These are phyloP conservation scores for Tipula unca DNA, from an alignment of 2,888 invertebrate species.

Conservation along the genomic window DNA sequence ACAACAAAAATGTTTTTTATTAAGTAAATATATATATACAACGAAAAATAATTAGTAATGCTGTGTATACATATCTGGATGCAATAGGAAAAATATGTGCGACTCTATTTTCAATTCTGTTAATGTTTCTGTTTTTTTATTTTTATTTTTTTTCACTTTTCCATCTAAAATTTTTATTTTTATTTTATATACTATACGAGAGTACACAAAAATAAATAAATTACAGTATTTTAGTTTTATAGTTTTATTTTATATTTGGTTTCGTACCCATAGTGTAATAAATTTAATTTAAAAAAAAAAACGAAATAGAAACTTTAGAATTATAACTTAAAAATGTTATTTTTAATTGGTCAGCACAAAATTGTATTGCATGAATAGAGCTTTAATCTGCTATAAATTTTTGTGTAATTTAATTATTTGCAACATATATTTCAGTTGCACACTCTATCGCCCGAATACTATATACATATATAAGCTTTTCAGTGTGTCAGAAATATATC, in stretches of 20 bases:
- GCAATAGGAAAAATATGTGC: neutral
- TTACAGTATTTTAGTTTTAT: neutral
- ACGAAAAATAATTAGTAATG: neutral
- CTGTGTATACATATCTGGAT: neutral
- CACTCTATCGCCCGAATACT: neutral
- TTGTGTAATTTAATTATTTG: neutral
- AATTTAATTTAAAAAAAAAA: neutral
- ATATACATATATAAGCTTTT: neutral
- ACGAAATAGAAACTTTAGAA: neutral
- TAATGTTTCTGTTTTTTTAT: too few relatives aligned
- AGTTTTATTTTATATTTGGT: neutral
- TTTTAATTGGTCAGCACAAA: constrained; percentile 3
- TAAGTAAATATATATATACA: neutral
- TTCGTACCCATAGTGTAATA: neutral
- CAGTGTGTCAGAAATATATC: neutral
- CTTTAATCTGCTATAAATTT: neutral
- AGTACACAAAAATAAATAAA: neutral
- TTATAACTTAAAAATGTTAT: neutral
- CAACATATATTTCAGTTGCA: neutral
- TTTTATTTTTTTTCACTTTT: neutral
- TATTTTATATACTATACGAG: neutral
- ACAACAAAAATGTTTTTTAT: neutral
- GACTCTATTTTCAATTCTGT: neutral
- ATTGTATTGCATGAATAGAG: neutral
- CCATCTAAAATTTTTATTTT: neutral